Evolutionary conservation across 2,888 invertebrate genomes (phyloP).

Genomic region (Epirrita christyi): DNA sequence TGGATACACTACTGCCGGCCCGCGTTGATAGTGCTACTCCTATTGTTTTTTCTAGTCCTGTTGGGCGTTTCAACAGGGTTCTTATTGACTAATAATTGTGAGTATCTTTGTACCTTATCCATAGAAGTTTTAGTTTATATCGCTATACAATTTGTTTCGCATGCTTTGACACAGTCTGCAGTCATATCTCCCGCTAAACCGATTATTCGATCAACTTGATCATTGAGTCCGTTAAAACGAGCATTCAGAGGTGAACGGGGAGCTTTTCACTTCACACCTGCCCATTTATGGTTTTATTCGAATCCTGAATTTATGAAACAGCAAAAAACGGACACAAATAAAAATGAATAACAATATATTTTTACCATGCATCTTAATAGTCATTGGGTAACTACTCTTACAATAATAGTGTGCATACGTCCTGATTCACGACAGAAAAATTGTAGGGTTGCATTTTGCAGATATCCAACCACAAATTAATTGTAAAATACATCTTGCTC

Average conservation of each 20-base stretch:
- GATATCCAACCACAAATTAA: too few relatives aligned
- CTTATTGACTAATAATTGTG: conserved; percentile 85
- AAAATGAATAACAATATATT: too few relatives aligned
- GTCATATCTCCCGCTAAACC: conserved; percentile 32
- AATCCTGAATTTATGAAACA: conserved; percentile 17
- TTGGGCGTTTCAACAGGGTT: conserved; percentile 84
- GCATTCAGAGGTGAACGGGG: conserved; percentile 11
- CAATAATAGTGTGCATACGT: too few relatives aligned
- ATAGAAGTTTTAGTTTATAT: background rate
- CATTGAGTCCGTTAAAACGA: conserved; percentile 36
- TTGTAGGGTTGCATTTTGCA: too few relatives aligned
- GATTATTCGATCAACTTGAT: conserved; percentile 45
- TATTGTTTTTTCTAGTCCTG: conserved; percentile 82
- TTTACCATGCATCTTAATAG: too few relatives aligned
- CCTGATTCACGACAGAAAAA: too few relatives aligned
- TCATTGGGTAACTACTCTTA: too few relatives aligned
- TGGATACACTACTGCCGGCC: conserved; percentile 84
- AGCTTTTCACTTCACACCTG: conserved; percentile 25
- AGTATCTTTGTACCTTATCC: conserved; percentile 52
- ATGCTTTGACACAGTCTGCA: conserved; percentile 21
- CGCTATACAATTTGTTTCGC: background rate
- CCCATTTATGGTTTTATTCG: conserved; percentile 17
- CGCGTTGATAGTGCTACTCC: conserved; percentile 78
- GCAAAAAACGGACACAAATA: too few relatives aligned
- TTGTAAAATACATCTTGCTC: too few relatives aligned